Evolutionary conservation across 2,113 vertebrate genomes (phyloP), one percentile per base, ranked within the genome.

Genomic region (Asarcornis scutulata): DNA sequence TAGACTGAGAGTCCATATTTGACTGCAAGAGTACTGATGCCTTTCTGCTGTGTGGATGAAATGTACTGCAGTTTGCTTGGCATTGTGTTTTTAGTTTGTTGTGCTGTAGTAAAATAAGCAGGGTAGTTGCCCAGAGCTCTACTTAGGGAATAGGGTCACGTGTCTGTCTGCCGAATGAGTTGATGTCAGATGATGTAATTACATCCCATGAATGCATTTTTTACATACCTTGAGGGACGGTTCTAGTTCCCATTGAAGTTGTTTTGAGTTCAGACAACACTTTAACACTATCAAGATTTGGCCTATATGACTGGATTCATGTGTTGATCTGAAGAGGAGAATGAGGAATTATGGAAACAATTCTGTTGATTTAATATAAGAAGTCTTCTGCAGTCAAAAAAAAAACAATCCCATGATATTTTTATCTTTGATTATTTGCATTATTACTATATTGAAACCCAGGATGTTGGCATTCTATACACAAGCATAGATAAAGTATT

Each of bases 21-120:
- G 55, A 0, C 17, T 6, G 1, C 9, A 60, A 1, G 34, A 40
- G 23, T 42, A 25, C 31, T 55, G 36, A 13, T 89, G 50, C 79
- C 50, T 60, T 22, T 21, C 52, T 80, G 63, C 50, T 2, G 1
- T 42, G 22, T 21, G 31, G 67, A 64, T 80, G 34, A 67, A 56
- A 76, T 74, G 68, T 86, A 74, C 58, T 80, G 63, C 42, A 52
- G 13, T 64, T 94, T 42, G 21, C 69, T 78, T 8, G 1, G 56
- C 42, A 20, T 88, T 90, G 42, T 88, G 75, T 90, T 95, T 95
- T 95, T 90, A 84, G 79, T 76, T 94, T 75, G 68, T 81, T 86
- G 15, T 53, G 42, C 42, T 81, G 53, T 60, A 83, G 38, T 86
- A 83, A 94, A 78, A 92, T 60, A 88, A 90, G 48, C 83, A 92